A percentile compares a stretch with the other conserved stretches of the same genome.
Conservation (phyloP, 2,888 invertebrate genomes). For the Troides aeacus region DNA sequence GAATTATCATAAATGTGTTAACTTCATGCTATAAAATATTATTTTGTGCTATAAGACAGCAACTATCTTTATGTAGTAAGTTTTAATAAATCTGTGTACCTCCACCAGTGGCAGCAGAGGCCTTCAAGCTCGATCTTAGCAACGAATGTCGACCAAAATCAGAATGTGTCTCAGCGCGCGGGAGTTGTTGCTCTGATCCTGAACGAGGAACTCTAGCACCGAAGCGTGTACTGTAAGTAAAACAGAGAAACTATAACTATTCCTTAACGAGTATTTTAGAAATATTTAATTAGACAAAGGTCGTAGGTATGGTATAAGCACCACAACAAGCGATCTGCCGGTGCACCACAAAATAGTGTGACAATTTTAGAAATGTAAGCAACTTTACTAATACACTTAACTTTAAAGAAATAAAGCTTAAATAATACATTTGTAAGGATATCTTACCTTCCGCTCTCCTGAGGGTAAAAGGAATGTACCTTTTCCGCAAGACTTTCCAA, state of each 20-base stretch:
- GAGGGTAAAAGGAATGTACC: constrained; percentile 90
- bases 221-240: constrained; percentile 57
- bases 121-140: constrained; percentile 89
- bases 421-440: background rate
- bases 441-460: constrained; percentile 63
- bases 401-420: background rate
- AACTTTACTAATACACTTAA: background rate
- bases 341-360: no score
- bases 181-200: constrained; percentile 94
- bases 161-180: constrained; percentile 89
- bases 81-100: constrained; percentile 33
- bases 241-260: background rate
- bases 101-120: constrained; percentile 69
- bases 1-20: no score
- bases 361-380: background rate
- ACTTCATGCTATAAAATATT: background rate
- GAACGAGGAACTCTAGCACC: constrained; percentile 87
- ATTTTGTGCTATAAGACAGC: background rate
- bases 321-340: no score
- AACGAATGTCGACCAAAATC: constrained; percentile 92
- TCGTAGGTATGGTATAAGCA: no score
- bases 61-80: background rate
- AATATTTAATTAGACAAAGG: background rate
- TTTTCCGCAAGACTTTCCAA: constrained; percentile 95
- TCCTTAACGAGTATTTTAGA: background rate